Evolutionary conservation across 1,140 invertebrate genomes (phyloP), one percentile per base, ranked within the genome.

Genomic region (Drosophila sp.): DNA sequence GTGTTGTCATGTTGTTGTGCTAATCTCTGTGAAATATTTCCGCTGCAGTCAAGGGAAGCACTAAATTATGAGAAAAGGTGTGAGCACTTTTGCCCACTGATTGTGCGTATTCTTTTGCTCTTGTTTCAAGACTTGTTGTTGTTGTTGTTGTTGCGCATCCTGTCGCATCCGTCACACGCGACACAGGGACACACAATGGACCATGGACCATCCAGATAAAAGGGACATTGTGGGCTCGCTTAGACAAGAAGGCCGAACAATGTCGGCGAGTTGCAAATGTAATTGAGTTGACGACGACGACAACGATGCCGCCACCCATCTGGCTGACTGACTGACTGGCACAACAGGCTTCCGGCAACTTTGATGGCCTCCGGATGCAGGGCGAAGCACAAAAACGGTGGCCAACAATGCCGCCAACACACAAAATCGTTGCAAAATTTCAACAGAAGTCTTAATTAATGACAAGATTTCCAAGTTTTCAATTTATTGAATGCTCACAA

Each of bases 11-110:
- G 79, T 79, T 81, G 68, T 72, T 81, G 68, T 72, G 82, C 83
- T 86, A 86, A 86, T 86, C 82, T 86, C 83, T 86, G 75, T 82
- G 82, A 86, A 86, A 79, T 84, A 86, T 86, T 86, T 85, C 82
- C 82, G 79, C 32, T 68, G 66, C 66, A 33, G 47, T 8, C 29
- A 50, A 11, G 61, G 74, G 82, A 86, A 85, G 47, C 60, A 70
- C 68, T 86, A 86, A 86, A 86, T 86, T 82, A 86, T 86, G 75
- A 61, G 47, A 41, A 75, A 74, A 81, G 78, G 76, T 85, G 66
- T 65, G 66, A 54, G 41, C 23, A 67, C 47, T 60, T 55, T 67
- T 50, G 33, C 29, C 63, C 17, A 17, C 17, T 41, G 69, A 62
- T 58, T 64, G 54, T 44, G 27, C 38, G 11, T 70, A 50, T 57